Evolutionary conservation across 1,140 invertebrate species (phyloP).

Genomic region (Armadillidium nasatum): DNA sequence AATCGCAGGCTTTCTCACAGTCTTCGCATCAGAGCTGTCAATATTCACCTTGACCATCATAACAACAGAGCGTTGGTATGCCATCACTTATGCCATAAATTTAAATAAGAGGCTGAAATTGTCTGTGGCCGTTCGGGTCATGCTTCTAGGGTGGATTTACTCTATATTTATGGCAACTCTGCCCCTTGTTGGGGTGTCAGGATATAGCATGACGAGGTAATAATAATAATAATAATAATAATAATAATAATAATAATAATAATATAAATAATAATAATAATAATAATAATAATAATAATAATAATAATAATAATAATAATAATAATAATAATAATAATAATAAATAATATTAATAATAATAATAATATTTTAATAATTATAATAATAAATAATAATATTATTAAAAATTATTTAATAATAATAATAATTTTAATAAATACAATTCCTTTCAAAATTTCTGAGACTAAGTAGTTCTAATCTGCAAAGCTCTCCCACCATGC

Average conservation of each 20-base stretch:
- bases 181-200: slow-evolving; percentile 71
- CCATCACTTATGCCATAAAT: slow-evolving; percentile 79
- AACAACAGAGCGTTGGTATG: slow-evolving; percentile 81
- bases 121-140: slow-evolving; percentile 60
- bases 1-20: slow-evolving; percentile 78
- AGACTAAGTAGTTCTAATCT: too few relatives aligned
- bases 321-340: background rate
- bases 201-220: slow-evolving; percentile 71
- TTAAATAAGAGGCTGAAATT: slow-evolving; percentile 67
- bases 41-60: slow-evolving; percentile 81
- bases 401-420: background rate
- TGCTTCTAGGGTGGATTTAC: slow-evolving; percentile 70
- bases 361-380: background rate
- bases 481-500: too few relatives aligned
- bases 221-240: background rate
- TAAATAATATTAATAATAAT: background rate
- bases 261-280: background rate
- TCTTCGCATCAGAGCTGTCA: slow-evolving; percentile 79
- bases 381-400: background rate
- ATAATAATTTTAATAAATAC: background rate
- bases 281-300: background rate
- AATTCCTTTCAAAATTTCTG: too few relatives aligned
- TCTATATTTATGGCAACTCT: slow-evolving; percentile 67
- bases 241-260: too few relatives aligned
- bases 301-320: background rate